Conservation (phyloP, 1,140 invertebrate species). For the Diorhabda sublineata region DNA sequence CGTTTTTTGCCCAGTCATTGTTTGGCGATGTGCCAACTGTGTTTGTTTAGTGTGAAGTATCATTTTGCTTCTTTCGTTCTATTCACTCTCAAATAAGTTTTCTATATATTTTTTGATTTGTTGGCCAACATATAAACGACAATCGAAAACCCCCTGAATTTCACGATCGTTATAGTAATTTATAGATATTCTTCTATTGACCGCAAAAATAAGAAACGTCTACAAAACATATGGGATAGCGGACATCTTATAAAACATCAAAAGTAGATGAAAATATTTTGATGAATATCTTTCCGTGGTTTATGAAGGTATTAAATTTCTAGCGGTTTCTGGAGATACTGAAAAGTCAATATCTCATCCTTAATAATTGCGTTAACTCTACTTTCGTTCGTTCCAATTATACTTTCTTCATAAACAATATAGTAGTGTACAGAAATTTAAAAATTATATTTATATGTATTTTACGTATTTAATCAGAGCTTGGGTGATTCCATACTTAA, state of each 20-base stretch:
- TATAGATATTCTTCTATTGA: constrained; percentile 5
- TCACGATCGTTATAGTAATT: constrained; percentile 7
- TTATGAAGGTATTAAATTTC: too few relatives aligned
- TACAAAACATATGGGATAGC: not conserved
- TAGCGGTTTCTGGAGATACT: too few relatives aligned
- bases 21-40: not conserved
- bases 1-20: constrained; percentile 5
- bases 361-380: too few relatives aligned
- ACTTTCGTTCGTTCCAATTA: too few relatives aligned
- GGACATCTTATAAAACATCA: not conserved
- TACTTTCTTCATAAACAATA: too few relatives aligned
- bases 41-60: constrained; percentile 7
- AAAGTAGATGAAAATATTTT: too few relatives aligned
- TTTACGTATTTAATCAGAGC: too few relatives aligned
- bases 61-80: not conserved
- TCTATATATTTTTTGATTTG: constrained; percentile 7
- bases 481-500: too few relatives aligned
- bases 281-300: too few relatives aligned
- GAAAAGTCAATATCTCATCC: too few relatives aligned
- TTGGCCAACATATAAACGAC: constrained; percentile 10
- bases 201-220: not conserved
- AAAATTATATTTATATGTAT: too few relatives aligned
- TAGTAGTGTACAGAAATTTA: too few relatives aligned
- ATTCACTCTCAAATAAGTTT: constrained; percentile 6
- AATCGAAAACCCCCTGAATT: not conserved